These are phyloP conservation scores for Physocephala rufipes DNA, from an alignment of 2,888 invertebrate species.

Conservation along the genomic window DNA sequence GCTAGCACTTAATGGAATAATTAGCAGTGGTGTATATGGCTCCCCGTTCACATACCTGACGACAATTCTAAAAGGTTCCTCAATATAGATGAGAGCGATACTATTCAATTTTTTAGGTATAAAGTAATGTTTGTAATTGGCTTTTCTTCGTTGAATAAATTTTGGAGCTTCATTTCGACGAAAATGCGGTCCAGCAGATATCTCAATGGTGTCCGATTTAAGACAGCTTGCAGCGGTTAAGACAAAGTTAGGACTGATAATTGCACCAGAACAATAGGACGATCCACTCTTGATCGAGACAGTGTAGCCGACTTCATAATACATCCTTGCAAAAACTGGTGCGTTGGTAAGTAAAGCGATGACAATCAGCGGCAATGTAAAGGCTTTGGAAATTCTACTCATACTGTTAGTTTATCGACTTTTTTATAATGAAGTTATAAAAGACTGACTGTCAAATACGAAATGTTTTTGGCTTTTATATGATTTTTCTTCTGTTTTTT, in stretches of 20 bases:
- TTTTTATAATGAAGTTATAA: too few species aligned
- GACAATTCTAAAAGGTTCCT: background rate
- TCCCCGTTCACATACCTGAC: too few species aligned
- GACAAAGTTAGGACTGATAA: background rate
- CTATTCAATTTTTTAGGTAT: background rate
- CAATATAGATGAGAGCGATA: conserved; percentile 3
- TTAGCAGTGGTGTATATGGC: background rate
- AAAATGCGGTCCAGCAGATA: background rate
- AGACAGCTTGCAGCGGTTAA: conserved; percentile 1
- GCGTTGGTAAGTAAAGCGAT: too few species aligned
- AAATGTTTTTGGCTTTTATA: too few species aligned
- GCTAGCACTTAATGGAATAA: background rate
- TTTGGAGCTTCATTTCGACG: background rate
- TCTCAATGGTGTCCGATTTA: background rate
- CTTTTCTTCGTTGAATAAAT: background rate
- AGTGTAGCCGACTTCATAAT: background rate
- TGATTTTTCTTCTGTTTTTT: too few species aligned
- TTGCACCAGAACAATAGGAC: background rate
- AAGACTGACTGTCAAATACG: too few species aligned
- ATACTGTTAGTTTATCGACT: too few species aligned
- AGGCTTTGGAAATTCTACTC: too few species aligned
- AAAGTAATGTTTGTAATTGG: background rate
- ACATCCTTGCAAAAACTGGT: background rate
- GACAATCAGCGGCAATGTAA: too few species aligned
- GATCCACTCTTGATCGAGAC: background rate